phyloP scores from a whole-genome alignment of 2,888 invertebrate species.

The Miltochrista miniata region DNA sequence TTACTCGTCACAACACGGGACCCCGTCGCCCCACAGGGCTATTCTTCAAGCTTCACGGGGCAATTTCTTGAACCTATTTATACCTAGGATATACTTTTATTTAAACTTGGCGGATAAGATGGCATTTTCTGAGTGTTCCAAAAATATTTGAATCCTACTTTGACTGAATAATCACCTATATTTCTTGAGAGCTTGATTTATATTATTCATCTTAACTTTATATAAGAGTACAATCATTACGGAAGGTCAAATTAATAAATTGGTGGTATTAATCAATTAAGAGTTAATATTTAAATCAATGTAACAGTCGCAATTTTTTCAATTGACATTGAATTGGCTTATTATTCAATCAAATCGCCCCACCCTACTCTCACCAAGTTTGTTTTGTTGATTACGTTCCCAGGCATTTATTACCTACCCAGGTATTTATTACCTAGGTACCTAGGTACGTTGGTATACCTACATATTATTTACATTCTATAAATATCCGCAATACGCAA shows the following conservation, averaged over 20 bases:
- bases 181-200: no score
- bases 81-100: no score
- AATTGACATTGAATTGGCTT: constrained; percentile 76
- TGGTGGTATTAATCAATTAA: constrained; percentile 24
- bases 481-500: no score
- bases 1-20: no score
- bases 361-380: constrained; percentile 50
- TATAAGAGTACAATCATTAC: not conserved
- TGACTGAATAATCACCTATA: no score
- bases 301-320: constrained; percentile 53
- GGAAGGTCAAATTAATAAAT: not conserved
- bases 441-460: not conserved
- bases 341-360: constrained; percentile 68
- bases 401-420: not conserved
- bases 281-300: constrained; percentile 27
- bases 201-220: no score
- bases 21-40: no score
- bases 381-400: constrained; percentile 46
- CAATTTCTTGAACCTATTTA: no score
- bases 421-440: not conserved
- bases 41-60: no score
- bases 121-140: no score
- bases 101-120: no score
- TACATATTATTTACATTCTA: not conserved
- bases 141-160: no score